These are phyloP conservation scores for Phalacrocorax carbo DNA, from an alignment of 2,113 vertebrate genomes.

Conservation along the genomic window DNA sequence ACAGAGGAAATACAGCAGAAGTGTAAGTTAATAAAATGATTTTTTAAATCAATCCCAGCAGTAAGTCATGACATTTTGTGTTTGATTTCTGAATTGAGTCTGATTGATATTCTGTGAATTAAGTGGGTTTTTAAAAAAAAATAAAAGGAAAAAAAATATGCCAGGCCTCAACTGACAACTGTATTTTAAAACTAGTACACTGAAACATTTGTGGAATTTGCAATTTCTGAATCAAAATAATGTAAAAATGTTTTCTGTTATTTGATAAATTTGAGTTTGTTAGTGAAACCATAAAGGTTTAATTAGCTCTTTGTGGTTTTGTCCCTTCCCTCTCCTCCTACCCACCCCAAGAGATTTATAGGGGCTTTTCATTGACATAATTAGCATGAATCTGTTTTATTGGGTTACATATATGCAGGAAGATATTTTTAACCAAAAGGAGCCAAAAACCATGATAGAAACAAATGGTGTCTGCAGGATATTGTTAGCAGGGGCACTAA, in stretches of 20 bases:
- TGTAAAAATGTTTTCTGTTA: not conserved
- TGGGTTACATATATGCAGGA: slow-evolving; percentile 59
- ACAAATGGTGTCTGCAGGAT: slow-evolving; percentile 68
- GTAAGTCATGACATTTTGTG: not conserved
- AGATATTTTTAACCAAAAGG: slow-evolving; percentile 62
- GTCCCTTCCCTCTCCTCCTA: slow-evolving; percentile 33
- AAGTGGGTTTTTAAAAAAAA: not conserved
- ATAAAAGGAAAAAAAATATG: not conserved
- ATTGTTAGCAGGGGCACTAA: slow-evolving; percentile 54
- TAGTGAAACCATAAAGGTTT: slow-evolving; percentile 34
- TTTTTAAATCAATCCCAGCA: not conserved
- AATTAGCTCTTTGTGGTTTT: slow-evolving; percentile 51
- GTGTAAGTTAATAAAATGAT: not conserved
- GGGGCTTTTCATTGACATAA: slow-evolving; percentile 58
- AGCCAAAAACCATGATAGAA: slow-evolving; percentile 57
- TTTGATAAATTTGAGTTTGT: slow-evolving; percentile 27
- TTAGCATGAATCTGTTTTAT: slow-evolving; percentile 67
- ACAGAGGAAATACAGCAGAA: not conserved
- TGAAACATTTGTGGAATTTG: not conserved
- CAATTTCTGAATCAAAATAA: not conserved
- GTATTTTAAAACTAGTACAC: not conserved
- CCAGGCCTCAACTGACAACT: not conserved
- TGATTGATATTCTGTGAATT: not conserved
- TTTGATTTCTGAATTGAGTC: slow-evolving; percentile 12
- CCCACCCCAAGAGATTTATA: slow-evolving; percentile 42